Percentiles rank a stretch among this genome's conserved stretches.
Conservation (phyloP, 1,140 invertebrate genomes). For the Chrysopa pallens region DNA sequence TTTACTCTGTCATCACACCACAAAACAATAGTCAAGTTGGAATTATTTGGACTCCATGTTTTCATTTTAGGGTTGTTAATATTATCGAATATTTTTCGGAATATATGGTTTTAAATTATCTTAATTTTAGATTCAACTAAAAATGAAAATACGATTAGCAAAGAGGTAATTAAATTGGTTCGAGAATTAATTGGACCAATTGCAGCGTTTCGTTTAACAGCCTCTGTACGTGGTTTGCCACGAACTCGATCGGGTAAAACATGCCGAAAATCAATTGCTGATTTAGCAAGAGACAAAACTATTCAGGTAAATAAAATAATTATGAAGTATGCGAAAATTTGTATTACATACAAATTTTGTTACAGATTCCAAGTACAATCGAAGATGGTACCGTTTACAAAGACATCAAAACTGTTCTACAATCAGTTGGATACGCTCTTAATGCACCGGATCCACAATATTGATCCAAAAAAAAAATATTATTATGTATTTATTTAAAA, state of each 20-base stretch:
- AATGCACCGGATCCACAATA: slow-evolving; percentile 44
- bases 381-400: slow-evolving; percentile 71
- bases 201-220: slow-evolving; percentile 62
- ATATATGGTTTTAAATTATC: too few relatives aligned
- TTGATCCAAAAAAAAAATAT: slow-evolving; percentile 3
- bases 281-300: slow-evolving; percentile 58
- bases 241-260: slow-evolving; percentile 61
- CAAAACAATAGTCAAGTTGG: too few relatives aligned
- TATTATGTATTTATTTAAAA: too few relatives aligned
- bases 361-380: slow-evolving; percentile 66
- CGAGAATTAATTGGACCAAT: slow-evolving; percentile 74
- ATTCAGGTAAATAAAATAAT: slow-evolving; percentile 36
- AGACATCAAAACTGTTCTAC: slow-evolving; percentile 52
- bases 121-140: slow-evolving; percentile 26
- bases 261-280: slow-evolving; percentile 66
- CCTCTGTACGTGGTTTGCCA: slow-evolving; percentile 59
- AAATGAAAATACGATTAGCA: slow-evolving; percentile 35
- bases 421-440: slow-evolving; percentile 56
- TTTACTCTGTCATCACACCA: too few relatives aligned
- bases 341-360: slow-evolving; percentile 10
- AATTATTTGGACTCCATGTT: not conserved
- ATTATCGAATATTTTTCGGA: too few relatives aligned
- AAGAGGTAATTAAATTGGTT: slow-evolving; percentile 52
- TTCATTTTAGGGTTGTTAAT: too few relatives aligned
- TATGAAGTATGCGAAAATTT: not conserved